Conservation (phyloP, 2,797 vertebrate species). For the Acropternis orthonyx region DNA sequence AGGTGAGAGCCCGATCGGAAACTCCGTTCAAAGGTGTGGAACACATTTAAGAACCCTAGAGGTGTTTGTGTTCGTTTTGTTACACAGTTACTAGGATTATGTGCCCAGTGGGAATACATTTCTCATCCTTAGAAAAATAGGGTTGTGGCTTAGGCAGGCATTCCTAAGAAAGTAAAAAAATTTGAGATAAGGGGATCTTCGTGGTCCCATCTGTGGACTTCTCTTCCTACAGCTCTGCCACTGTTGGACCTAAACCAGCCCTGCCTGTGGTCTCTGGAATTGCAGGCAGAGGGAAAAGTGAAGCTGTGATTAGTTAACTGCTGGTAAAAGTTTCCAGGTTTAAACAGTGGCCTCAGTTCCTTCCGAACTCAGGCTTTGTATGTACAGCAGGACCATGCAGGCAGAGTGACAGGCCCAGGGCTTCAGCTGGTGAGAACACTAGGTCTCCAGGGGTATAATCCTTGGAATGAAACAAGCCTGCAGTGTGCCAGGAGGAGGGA, state of each 20-base stretch:
- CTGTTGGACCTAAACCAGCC: neutral
- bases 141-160: neutral
- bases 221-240: neutral
- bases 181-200: rapidly evolving
- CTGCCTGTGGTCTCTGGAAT: neutral
- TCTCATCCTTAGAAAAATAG: neutral
- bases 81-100: neutral
- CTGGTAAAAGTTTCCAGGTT: neutral
- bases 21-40: neutral
- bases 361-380: neutral
- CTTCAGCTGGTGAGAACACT: neutral
- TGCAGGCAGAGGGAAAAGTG: neutral
- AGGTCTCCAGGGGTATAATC: neutral
- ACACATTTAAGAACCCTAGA: neutral
- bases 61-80: neutral
- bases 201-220: neutral
- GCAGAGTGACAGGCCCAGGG: rapidly evolving
- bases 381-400: neutral
- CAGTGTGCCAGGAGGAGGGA: neutral
- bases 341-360: neutral
- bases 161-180: neutral
- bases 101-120: rapidly evolving
- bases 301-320: neutral
- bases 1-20: neutral
- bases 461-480: neutral